Conservation (phyloP, 2,888 invertebrate species). For the Timandra comae region DNA sequence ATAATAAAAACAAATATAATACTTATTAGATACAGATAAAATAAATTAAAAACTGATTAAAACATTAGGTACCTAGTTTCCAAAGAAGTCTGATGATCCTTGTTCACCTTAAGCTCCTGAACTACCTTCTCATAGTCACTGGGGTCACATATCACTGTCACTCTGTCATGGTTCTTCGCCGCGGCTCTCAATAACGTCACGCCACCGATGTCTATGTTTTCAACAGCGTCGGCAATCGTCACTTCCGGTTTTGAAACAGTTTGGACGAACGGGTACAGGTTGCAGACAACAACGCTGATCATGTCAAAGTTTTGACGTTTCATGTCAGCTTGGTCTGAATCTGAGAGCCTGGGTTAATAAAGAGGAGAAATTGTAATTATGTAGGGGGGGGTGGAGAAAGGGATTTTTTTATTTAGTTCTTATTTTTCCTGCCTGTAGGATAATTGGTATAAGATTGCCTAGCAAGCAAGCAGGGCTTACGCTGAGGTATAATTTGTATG, state of each 20-base stretch:
- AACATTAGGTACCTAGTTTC: slow-evolving; percentile 87
- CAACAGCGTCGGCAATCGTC: slow-evolving; percentile 91
- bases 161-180: slow-evolving; percentile 96
- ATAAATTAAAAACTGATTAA: too few species aligned
- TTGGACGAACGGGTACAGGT: slow-evolving; percentile 95
- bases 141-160: slow-evolving; percentile 95
- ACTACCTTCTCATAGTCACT: slow-evolving; percentile 88
- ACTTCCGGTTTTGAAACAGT: slow-evolving; percentile 89
- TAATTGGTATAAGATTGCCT: too few species aligned
- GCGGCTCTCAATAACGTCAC: slow-evolving; percentile 96
- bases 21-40: too few species aligned
- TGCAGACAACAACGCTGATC: slow-evolving; percentile 94
- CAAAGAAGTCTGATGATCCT: slow-evolving; percentile 81
- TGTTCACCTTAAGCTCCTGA: slow-evolving; percentile 80
- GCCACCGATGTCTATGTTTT: slow-evolving; percentile 98
- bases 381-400: too few species aligned
- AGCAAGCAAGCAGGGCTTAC: too few species aligned
- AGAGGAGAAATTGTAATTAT: too few species aligned
- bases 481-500: too few species aligned
- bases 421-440: too few species aligned
- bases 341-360: slow-evolving; percentile 74
- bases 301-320: slow-evolving; percentile 85
- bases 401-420: too few species aligned
- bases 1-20: too few species aligned
- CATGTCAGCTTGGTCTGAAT: slow-evolving; percentile 89